Evolutionary conservation across 2,888 invertebrate genomes (phyloP).

Genomic region (Leptinotarsa tumamoca): DNA sequence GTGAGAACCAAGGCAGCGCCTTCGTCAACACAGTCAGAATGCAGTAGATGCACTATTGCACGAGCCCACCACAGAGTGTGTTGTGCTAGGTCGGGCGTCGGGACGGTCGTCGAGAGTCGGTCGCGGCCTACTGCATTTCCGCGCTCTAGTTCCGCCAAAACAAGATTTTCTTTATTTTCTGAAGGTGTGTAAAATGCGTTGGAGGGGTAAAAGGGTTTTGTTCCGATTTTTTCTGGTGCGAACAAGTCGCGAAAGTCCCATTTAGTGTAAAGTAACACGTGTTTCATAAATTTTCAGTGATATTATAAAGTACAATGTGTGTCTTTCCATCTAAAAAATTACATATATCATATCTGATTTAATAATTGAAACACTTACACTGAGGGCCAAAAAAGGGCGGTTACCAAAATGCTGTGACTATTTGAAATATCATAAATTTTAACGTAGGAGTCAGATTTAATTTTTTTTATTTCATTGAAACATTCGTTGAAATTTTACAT

Average conservation of each 20-base stretch:
- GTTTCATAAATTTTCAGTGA: neutral
- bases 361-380: no score
- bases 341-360: no score
- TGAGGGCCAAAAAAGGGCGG: no score
- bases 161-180: slow-evolving; percentile 33
- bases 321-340: no score
- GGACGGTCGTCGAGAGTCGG: slow-evolving; percentile 57
- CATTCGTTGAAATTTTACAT: no score
- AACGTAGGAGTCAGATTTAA: no score
- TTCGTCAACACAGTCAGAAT: slow-evolving; percentile 48
- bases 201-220: slow-evolving; percentile 31
- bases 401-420: no score
- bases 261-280: neutral
- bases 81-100: slow-evolving; percentile 67
- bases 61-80: slow-evolving; percentile 64
- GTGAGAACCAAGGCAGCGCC: slow-evolving; percentile 26
- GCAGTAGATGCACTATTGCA: slow-evolving; percentile 48
- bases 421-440: no score
- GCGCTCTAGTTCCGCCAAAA: slow-evolving; percentile 57
- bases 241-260: no score
- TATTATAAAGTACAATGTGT: no score
- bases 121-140: slow-evolving; percentile 59
- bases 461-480: no score
- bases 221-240: neutral
- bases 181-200: slow-evolving; percentile 43